Base-by-base conservation (phyloP, 2,113 vertebrate species). In the Tichodroma muraria region DNA sequence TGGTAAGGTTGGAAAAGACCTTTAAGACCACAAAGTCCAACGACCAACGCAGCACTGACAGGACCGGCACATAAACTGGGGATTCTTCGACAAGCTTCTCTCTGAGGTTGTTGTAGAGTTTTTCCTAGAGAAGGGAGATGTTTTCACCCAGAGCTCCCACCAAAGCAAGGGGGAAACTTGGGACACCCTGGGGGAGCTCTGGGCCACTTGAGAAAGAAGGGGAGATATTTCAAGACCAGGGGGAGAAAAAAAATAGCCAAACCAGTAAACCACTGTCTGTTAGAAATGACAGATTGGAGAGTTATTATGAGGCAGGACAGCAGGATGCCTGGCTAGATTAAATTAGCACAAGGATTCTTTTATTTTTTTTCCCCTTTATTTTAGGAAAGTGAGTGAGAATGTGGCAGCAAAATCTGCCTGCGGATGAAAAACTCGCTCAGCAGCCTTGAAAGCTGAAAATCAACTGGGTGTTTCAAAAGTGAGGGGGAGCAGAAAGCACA, bases 291-390 rank as follows among this genome's bases (percentile, higher is more conserved):
- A 94, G 93, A 91, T 93, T 95, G 93, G 71, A 80, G 91, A 90
- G 72, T 80, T 75, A 75, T 80, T 95, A 73, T 66, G 79, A 80
- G 82, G 81, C 95, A 94, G 89, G 95, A 93, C 93, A 95, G 91
- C 78, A 89, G 91, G 91, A 94, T 95, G 94, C 89, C 79, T 91
- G 89, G 64, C 75, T 89, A 83, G 91, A 94, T 94, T 88, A 94
- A 95, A 88, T 95, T 94, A 97, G 88, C 68, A 63, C 81, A 73
- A 82, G 54, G 89, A 54, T 72, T 59, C 81, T 88, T 78, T 57
- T 80, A 4, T 53, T 73, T 68, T 89, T 64, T 78, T 31, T 1
- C 0, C 4, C 33, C 38, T 14, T 97, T 96, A 92, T 97, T 97
- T 97, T 96, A 92, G 66, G 95, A 93, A 96, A 92, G 59, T 2